Conservation (phyloP, 2,797 vertebrate genomes). For the Pantherophis alleghaniensis region DNA sequence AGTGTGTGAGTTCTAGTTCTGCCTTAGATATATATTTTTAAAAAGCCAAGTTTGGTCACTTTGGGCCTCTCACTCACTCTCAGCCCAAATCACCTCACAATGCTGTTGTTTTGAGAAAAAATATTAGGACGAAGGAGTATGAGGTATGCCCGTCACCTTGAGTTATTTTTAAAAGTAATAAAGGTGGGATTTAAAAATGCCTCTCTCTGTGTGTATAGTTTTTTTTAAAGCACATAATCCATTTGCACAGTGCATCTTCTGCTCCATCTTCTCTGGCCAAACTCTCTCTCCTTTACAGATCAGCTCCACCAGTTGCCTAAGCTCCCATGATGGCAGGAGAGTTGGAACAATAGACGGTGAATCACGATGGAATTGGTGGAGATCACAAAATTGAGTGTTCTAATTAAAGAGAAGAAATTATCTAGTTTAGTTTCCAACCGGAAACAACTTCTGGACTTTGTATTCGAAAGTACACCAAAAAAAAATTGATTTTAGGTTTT, state of each 20-base stretch:
- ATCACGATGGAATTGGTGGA: background rate
- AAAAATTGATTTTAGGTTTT: background rate
- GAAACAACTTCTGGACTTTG: background rate
- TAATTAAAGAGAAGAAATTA: background rate
- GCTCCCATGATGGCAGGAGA: background rate
- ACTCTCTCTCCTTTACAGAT: conserved; percentile 16
- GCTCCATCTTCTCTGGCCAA: conserved; percentile 3
- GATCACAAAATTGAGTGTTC: background rate
- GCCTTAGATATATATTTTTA: background rate
- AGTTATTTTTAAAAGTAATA: no score
- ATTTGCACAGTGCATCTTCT: background rate
- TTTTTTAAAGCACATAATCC: background rate
- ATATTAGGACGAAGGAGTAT: background rate
- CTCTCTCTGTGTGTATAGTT: no score
- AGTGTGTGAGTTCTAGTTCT: background rate
- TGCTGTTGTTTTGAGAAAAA: background rate
- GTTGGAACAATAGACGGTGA: background rate
- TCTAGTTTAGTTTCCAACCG: background rate
- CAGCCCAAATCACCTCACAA: background rate
- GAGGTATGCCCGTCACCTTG: background rate
- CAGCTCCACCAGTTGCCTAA: background rate
- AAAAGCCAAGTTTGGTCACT: background rate
- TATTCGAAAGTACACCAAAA: background rate
- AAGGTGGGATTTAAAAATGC: no score
- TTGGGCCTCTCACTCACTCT: background rate